Base-by-base conservation (phyloP, 2,888 invertebrate species). In the Sphaerophoria taeniata region DNA sequence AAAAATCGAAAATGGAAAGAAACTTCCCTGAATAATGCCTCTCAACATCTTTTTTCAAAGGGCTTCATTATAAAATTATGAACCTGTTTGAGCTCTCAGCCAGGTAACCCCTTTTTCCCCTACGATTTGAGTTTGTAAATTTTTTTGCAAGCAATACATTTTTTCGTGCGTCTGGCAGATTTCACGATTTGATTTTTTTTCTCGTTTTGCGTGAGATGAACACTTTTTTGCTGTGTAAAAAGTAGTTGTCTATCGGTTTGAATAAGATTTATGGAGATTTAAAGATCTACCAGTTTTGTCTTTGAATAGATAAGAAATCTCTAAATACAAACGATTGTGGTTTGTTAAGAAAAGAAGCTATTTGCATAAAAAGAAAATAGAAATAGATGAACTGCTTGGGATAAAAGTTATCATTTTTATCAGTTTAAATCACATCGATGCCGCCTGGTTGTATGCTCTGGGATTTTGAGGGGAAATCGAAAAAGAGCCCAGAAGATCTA, bases 261-360 rank as follows among this genome's bases (percentile, higher is more conserved):
- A 24, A 63, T 16, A 76, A 84, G 84, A 84, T 84, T 76, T 80
- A 84, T 84, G 80, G 84, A 80, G 84, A 84, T 84, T 72, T 69
- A 24, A 43, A 24, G 24, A 39, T 16, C 65, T 45, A 24, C 60
- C 16, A 60, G 47, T 49, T 43, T 39, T 75, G 67, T 24, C 24
- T 78, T 71, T 16, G 31, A 39, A 83, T 53, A 71, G 53, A 83
- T 83, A 79, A 84, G 79, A 75, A 74, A 71, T 49, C 33, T 34
- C 74, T 51, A 24, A 24, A 14, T 67, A 34, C 49, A 72, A 49
- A 24, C 24, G 2, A 24, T 24, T 47, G 60, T 47, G 24, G 11
- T 31, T 49, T 63, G 67, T 12, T 9, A 34, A 12, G 3, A 24
- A 24, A 24, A 24, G 24, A 24, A 24, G 24, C 1, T 24, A 24